Percentiles rank a stretch among this genome's conserved stretches.
These are phyloP conservation scores for Oceanodroma leucorhoa DNA, from an alignment of 2,797 vertebrate genomes.

Conservation along the genomic window DNA sequence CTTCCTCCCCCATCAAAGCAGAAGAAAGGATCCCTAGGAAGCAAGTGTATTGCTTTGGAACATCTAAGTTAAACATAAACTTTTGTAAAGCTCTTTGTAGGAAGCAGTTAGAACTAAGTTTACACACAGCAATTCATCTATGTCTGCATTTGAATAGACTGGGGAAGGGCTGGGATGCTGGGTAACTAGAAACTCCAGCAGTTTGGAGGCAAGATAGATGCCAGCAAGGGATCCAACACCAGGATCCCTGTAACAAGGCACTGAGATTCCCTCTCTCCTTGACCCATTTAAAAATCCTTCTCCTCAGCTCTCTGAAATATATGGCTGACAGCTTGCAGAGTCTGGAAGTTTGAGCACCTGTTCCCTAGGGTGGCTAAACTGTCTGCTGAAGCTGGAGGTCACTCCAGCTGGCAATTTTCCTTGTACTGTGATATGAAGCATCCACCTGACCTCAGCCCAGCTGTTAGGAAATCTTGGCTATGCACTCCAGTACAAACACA, in stretches of 20 bases:
- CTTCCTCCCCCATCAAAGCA: not conserved
- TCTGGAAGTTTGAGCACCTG: not conserved
- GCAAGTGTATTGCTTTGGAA: not conserved
- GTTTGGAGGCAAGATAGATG: not conserved
- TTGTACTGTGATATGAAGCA: accelerated
- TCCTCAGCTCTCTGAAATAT: not conserved
- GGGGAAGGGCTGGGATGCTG: not conserved
- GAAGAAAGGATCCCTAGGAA: not conserved
- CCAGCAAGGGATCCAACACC: not conserved
- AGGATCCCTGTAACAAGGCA: not conserved
- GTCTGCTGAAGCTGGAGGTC: not conserved
- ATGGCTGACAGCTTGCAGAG: not conserved
- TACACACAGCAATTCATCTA: not conserved
- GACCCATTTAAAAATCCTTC: not conserved
- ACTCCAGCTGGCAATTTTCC: not conserved
- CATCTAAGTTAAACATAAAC: not conserved
- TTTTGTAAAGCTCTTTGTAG: not conserved
- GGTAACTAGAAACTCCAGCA: not conserved
- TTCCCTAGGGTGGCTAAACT: not conserved
- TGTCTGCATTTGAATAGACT: not conserved
- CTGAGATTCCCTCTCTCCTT: not conserved
- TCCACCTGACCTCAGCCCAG: not conserved
- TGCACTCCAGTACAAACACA: not conserved
- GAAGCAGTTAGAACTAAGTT: not conserved
- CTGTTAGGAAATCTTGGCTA: not conserved